A percentile compares a stretch with the other conserved stretches of the same genome.
Conservation (phyloP, 1,140 invertebrate species). For the Drosophila kikkawai region DNA sequence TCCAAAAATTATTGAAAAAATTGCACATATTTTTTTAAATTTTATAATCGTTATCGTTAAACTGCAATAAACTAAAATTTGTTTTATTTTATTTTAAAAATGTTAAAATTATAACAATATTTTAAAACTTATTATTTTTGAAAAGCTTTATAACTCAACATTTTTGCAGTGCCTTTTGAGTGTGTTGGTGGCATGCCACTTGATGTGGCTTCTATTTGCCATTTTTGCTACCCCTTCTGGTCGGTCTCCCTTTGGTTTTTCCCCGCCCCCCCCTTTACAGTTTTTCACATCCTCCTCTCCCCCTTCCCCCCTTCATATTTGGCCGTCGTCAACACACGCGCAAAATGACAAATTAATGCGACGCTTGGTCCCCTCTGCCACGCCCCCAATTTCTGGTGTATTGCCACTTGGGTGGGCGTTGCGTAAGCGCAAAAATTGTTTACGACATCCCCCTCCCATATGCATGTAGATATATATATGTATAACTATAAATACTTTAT, state of each 20-base stretch:
- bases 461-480: not conserved
- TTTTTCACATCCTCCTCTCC: not conserved
- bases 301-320: conserved; percentile 12
- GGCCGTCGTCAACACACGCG: conserved; percentile 61
- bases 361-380: conserved; percentile 46
- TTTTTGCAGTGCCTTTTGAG: not conserved
- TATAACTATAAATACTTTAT: conserved; percentile 49
- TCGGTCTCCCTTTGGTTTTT: not conserved
- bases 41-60: too few relatives aligned
- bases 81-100: too few relatives aligned
- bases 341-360: conserved; percentile 80
- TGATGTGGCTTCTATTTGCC: conserved; percentile 56
- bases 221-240: not conserved
- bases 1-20: too few relatives aligned
- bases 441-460: conserved; percentile 43
- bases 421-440: conserved; percentile 67
- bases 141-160: not conserved
- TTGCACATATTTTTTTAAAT: too few relatives aligned
- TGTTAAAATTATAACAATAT: too few relatives aligned
- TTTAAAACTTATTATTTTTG: not conserved
- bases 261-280: not conserved
- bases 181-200: conserved; percentile 62
- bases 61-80: too few relatives aligned
- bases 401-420: conserved; percentile 61
- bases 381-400: conserved; percentile 37